Evolutionary conservation across 2,113 vertebrate species (phyloP), one percentile per base, ranked within the genome.

Genomic region (Sturnus vulgaris): DNA sequence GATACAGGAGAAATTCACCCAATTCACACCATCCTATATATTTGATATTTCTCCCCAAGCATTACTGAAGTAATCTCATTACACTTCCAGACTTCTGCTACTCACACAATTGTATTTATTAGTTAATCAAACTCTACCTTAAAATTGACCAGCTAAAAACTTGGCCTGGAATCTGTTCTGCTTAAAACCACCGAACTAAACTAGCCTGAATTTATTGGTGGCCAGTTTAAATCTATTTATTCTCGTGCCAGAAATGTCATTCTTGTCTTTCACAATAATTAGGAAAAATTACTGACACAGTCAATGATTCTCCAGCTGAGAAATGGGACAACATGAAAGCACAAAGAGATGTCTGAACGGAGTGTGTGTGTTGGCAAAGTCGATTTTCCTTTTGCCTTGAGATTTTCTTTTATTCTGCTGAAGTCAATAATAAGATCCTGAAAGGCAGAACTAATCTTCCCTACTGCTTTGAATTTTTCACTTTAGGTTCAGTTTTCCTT

Each of bases 331-430:
- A 79, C 56, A 88, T 83, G 77, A 93, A 92, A 88, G 59, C 81
- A 87, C 60, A 82, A 88, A 90, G 79, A 63, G 78, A 44, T 16
- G 77, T 60, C 33, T 63, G 60, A 68, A 50, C 18, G 35, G 44
- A 94, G 19, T 3, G 18, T 50, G 47, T 37, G 72, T 80, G 89
- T 31, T 37, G 63, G 33, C 82, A 91, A 93, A 92, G 73, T 39
- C 7, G 1, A 80, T 68, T 83, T 90, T 55, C 71, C 23, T 47
- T 46, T 82, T 77, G 59, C 78, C 73, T 73, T 49, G 47, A 87
- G 61, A 82, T 93, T 89, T 95, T 63, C 84, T 77, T 94, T 90
- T 70, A 39, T 91, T 76, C 63, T 82, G 63, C 14, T 63, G 44
- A 77, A 91, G 55, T 61, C 82, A 80, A 82, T 87, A 92, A 91